A percentile compares a stretch with the other conserved stretches of the same genome.
phyloP scores from a whole-genome alignment of 2,797 vertebrate genomes.

The Adelosebastes latens region DNA sequence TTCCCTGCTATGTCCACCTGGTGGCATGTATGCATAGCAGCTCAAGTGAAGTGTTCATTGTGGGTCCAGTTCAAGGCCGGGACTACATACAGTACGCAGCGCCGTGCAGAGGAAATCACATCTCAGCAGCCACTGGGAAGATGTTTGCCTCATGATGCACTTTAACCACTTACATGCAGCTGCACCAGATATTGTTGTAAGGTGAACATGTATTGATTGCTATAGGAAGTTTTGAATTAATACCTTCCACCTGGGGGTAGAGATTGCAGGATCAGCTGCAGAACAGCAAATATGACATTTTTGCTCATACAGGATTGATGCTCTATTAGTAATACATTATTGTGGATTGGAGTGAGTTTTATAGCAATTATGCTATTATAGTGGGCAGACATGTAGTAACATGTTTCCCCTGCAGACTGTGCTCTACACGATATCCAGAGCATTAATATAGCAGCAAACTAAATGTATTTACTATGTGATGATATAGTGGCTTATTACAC shows the following conservation, averaged over 20 bases:
- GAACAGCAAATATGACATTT: background rate
- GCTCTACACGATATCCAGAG: no score
- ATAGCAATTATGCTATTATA: background rate
- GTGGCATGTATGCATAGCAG: slow-evolving; percentile 44
- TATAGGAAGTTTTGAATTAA: background rate
- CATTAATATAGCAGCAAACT: no score
- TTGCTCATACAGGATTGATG: background rate
- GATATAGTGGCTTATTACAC: no score
- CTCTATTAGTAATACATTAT: background rate
- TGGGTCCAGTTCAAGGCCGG: background rate
- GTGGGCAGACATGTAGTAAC: background rate
- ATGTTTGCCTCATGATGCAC: background rate
- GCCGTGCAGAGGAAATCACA: background rate
- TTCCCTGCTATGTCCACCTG: slow-evolving; percentile 57
- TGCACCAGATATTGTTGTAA: background rate
- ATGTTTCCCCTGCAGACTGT: background rate
- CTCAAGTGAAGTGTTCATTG: background rate
- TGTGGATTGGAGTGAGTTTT: background rate
- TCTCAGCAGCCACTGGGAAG: background rate
- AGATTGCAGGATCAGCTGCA: background rate
- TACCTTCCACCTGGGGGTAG: background rate
- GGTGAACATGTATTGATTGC: background rate
- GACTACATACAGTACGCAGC: background rate
- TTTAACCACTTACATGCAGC: no score
- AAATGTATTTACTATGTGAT: no score